Percentiles rank a stretch among this genome's conserved stretches.
Conservation (phyloP, 2,113 vertebrate species). For the Euleptes europaea region DNA sequence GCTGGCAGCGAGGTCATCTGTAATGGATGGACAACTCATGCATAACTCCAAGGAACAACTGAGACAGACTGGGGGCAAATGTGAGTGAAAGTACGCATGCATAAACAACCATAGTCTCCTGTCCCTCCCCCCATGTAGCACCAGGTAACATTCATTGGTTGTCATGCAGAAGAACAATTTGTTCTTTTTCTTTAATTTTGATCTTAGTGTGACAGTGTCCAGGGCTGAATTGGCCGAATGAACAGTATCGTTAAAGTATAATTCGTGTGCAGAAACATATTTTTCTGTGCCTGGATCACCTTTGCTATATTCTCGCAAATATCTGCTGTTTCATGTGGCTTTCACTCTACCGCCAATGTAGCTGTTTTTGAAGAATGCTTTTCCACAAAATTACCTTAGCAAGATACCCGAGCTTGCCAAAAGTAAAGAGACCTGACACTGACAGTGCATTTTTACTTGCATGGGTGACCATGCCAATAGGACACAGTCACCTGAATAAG, state of each 20-base stretch:
- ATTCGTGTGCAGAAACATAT: background rate
- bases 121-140: too few species aligned
- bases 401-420: background rate
- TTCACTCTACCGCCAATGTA: background rate
- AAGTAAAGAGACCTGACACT: background rate
- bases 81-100: too few species aligned
- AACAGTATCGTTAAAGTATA: too few species aligned
- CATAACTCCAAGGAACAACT: too few species aligned
- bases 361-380: background rate
- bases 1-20: too few species aligned
- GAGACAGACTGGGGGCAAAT: too few species aligned
- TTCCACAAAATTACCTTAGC: background rate
- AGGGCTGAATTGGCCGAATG: too few species aligned
- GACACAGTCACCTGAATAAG: rapidly evolving
- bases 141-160: background rate
- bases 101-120: background rate
- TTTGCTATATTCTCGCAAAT: background rate
- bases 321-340: background rate
- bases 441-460: background rate
- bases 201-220: too few species aligned
- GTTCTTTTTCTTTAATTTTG: too few species aligned
- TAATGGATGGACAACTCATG: too few species aligned
- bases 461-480: background rate
- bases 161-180: background rate
- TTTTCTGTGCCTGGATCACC: background rate